These are phyloP conservation scores for Montipora capricornis DNA, from an alignment of 64 coral and sea anemone species.

Conservation along the genomic window DNA sequence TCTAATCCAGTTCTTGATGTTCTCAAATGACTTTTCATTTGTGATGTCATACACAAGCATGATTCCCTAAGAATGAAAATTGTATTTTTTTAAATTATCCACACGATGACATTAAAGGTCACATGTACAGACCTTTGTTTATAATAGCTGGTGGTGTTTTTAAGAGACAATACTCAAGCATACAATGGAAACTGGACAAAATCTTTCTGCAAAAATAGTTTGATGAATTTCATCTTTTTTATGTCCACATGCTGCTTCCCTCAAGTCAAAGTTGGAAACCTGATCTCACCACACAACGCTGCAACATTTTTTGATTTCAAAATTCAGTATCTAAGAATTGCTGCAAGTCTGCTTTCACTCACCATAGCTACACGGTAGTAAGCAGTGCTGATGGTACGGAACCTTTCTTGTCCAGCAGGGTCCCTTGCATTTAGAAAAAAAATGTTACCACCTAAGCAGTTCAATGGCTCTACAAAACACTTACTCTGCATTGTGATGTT, in stretches of 20 bases:
- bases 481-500: too few species aligned
- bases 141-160: too few species aligned
- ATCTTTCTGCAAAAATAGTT: too few species aligned
- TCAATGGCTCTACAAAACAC: background rate
- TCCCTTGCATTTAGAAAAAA: slow-evolving; percentile 68
- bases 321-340: background rate
- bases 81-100: background rate
- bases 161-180: too few species aligned
- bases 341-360: background rate
- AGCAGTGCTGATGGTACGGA: slow-evolving; percentile 97
- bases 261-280: too few species aligned
- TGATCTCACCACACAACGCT: too few species aligned
- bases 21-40: slow-evolving; percentile 98
- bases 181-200: too few species aligned
- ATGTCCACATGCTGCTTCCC: too few species aligned
- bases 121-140: too few species aligned
- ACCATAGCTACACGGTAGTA: slow-evolving; percentile 99
- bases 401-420: slow-evolving; percentile 96
- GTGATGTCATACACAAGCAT: slow-evolving; percentile 99
- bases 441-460: background rate
- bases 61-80: slow-evolving; percentile 69
- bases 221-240: too few species aligned
- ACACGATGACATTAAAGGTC: too few species aligned
- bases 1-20: slow-evolving; percentile 99
- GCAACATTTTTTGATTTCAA: background rate